Evolutionary conservation across 2,113 vertebrate species (phyloP).

Genomic region (Dipodomys stephensi): DNA sequence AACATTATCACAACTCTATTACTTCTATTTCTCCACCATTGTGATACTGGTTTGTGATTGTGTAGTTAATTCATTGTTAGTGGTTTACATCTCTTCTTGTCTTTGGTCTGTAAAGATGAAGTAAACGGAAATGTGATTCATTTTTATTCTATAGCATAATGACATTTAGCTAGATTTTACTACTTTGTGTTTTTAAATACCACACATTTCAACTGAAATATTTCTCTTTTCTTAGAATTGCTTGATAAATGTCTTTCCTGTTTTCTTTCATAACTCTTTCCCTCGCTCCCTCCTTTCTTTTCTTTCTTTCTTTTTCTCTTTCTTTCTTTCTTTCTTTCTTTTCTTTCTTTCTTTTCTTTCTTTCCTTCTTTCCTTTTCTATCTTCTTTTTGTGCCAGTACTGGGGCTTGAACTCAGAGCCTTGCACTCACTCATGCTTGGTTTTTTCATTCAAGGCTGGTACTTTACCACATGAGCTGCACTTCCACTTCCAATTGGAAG

Average conservation of each 20-base stretch:
- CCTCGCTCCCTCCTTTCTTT: too few relatives aligned
- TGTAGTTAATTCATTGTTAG: neutral
- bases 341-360: neutral
- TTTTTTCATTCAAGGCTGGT: too few relatives aligned
- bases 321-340: too few relatives aligned
- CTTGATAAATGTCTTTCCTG: neutral
- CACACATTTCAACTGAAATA: neutral
- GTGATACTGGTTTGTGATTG: neutral
- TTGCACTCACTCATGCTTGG: too few relatives aligned
- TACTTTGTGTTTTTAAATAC: neutral
- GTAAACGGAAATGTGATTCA: neutral
- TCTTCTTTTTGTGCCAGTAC: too few relatives aligned
- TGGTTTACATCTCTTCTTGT: neutral
- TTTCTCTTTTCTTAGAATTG: constrained; percentile 11
- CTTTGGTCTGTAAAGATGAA: neutral
- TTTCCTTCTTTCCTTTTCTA: too few relatives aligned
- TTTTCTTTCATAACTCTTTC: too few relatives aligned
- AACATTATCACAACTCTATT: neutral
- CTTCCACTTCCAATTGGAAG: too few relatives aligned
- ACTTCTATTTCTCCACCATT: neutral
- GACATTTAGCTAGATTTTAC: neutral
- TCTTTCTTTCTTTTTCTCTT: neutral
- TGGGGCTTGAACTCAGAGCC: too few relatives aligned
- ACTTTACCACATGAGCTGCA: too few relatives aligned
- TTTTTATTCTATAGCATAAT: neutral